phyloP scores from a whole-genome alignment of 92 coral and sea anemone genomes.

The Parazoanthus darwini region DNA sequence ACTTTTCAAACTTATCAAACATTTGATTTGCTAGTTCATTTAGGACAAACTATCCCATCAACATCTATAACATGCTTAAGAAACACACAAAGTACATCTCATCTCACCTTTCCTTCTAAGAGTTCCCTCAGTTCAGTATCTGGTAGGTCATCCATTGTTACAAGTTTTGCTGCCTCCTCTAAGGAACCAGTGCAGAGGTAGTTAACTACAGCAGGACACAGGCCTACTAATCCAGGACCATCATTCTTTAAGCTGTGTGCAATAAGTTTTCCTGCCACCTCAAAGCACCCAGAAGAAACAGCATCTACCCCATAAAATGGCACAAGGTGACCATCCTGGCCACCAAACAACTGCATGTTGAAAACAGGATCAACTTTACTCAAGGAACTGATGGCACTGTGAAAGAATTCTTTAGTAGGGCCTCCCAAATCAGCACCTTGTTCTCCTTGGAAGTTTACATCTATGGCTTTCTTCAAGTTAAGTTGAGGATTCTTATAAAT shows the following conservation, averaged over 20 bases:
- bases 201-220: conserved; percentile 37
- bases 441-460: conserved; percentile 56
- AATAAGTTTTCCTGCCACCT: conserved; percentile 46
- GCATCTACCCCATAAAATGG: conserved; percentile 65
- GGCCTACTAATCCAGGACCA: conserved; percentile 51
- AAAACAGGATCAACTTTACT: conserved; percentile 52
- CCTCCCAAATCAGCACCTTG: conserved; percentile 69
- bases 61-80: too few relatives aligned
- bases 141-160: conserved; percentile 32
- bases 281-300: conserved; percentile 48
- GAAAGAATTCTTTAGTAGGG: conserved; percentile 62
- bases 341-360: conserved; percentile 69
- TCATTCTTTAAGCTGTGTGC: conserved; percentile 42
- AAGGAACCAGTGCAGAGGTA: conserved; percentile 45
- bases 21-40: too few relatives aligned
- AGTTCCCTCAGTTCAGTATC: conserved; percentile 48
- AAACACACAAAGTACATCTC: not conserved
- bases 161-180: conserved; percentile 26
- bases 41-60: too few relatives aligned
- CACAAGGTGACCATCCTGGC: conserved; percentile 55
- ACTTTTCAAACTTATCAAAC: too few relatives aligned
- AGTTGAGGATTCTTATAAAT: conserved; percentile 53
- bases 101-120: conserved; percentile 40
- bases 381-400: conserved; percentile 42
- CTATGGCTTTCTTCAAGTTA: conserved; percentile 30